Evolutionary conservation across 1,140 invertebrate species (phyloP).

Genomic region (Anastrepha ludens): DNA sequence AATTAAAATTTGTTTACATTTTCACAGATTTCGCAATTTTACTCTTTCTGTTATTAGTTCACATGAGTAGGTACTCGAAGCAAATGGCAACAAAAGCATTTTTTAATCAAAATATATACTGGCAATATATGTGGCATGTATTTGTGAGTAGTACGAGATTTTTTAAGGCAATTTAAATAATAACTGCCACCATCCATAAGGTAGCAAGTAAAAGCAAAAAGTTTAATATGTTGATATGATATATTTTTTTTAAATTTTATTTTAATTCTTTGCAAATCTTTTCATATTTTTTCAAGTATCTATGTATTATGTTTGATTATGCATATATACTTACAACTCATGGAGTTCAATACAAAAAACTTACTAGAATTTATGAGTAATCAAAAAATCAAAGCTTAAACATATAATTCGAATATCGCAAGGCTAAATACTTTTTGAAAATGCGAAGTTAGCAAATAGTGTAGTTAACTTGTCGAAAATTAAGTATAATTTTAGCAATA

Average conservation of each 20-base stretch:
- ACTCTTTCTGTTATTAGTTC: too few species aligned
- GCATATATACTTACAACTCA: background rate
- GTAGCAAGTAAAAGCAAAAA: background rate
- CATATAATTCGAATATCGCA: background rate
- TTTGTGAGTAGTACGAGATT: background rate
- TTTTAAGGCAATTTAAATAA: slow-evolving; percentile 25
- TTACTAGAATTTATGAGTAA: background rate
- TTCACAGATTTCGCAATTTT: too few species aligned
- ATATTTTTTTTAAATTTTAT: background rate
- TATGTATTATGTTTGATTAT: too few species aligned
- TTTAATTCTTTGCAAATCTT: background rate
- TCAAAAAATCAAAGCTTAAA: background rate
- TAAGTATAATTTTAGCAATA: background rate
- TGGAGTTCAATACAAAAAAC: slow-evolving; percentile 8
- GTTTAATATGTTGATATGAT: background rate
- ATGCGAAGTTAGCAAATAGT: background rate
- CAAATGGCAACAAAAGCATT: too few species aligned
- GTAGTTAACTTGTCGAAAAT: background rate
- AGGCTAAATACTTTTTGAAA: background rate
- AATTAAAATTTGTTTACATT: too few species aligned
- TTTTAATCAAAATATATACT: too few species aligned
- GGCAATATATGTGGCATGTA: background rate
- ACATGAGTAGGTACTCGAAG: too few species aligned
- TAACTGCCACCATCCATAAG: background rate
- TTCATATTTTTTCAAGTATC: too few species aligned